phyloP scores from a whole-genome alignment of 1,140 invertebrate species.

The Manduca sexta region DNA sequence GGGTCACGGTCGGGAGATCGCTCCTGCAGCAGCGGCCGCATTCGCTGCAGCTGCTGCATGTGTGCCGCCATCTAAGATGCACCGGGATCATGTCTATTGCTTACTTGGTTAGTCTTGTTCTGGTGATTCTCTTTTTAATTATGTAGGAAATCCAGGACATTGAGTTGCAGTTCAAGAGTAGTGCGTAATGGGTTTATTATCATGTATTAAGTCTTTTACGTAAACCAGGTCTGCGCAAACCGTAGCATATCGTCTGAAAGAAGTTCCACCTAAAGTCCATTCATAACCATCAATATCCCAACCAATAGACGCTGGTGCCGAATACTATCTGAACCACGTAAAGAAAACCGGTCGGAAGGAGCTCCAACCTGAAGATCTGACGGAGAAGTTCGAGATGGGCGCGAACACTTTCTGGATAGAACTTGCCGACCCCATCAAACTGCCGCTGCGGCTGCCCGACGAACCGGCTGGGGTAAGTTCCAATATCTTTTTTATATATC shows the following conservation, averaged over 20 bases:
- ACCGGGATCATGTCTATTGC: constrained; percentile 58
- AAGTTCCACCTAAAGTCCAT: no score
- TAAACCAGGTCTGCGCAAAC: no score
- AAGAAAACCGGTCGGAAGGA: constrained; percentile 55
- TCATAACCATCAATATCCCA: no score
- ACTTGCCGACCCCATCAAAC: constrained; percentile 35
- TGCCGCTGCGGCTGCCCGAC: constrained; percentile 50
- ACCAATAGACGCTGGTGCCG: constrained; percentile 52
- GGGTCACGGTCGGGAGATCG: constrained; percentile 28
- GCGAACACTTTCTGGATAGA: constrained; percentile 62
- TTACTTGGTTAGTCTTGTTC: constrained; percentile 45
- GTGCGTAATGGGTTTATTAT: no score
- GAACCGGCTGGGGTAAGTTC: constrained; percentile 41
- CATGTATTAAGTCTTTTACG: no score
- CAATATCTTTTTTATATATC: neutral
- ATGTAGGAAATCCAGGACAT: no score
- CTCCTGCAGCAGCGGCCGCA: constrained; percentile 42
- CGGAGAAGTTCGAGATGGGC: constrained; percentile 61
- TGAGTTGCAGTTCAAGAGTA: no score
- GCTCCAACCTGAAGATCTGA: constrained; percentile 41
- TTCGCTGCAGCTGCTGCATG: constrained; percentile 39
- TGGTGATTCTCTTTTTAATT: no score
- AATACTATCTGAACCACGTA: constrained; percentile 52
- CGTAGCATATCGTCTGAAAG: no score
- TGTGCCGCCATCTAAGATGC: constrained; percentile 54